Percentiles rank a stretch among this genome's conserved stretches.
These are phyloP conservation scores for Proteles cristata DNA, from an alignment of 2,113 vertebrate genomes.

Conservation along the genomic window DNA sequence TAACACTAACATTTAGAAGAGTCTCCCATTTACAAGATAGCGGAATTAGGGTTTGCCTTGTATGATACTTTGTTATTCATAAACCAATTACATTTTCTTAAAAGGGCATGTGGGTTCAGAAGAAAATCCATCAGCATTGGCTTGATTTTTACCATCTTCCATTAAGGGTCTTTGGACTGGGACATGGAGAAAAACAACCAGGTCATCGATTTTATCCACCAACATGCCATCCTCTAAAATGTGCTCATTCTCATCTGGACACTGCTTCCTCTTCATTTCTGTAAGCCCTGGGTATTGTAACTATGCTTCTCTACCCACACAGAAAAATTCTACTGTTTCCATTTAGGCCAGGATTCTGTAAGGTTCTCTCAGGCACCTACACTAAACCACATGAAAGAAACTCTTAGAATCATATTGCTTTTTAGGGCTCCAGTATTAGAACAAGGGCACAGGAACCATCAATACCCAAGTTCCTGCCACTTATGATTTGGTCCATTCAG, in stretches of 20 bases:
- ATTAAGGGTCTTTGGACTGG: background rate
- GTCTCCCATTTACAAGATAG: slow-evolving; percentile 54
- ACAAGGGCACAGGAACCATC: background rate
- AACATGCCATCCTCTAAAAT: background rate
- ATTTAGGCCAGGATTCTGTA: background rate
- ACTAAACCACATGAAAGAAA: background rate
- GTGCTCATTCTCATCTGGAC: background rate
- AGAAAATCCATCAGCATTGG: background rate
- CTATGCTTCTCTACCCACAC: background rate
- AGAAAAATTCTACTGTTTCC: background rate
- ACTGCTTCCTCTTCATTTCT: background rate
- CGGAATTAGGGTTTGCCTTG: slow-evolving; percentile 9
- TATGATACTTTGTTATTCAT: slow-evolving; percentile 48
- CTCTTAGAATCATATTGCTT: slow-evolving; percentile 2
- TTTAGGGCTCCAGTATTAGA: background rate
- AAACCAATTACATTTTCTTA: slow-evolving; percentile 51
- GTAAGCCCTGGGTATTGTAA: background rate
- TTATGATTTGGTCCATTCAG: background rate
- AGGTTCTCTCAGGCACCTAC: background rate
- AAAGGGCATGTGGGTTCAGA: background rate
- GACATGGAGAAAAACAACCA: background rate
- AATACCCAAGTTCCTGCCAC: background rate
- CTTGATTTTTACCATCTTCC: slow-evolving; percentile 32
- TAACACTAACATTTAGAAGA: slow-evolving; percentile 51
- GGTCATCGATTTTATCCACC: background rate